Base-by-base conservation (phyloP, 1,140 invertebrate genomes). In the Chionoecetes opilio region DNA sequence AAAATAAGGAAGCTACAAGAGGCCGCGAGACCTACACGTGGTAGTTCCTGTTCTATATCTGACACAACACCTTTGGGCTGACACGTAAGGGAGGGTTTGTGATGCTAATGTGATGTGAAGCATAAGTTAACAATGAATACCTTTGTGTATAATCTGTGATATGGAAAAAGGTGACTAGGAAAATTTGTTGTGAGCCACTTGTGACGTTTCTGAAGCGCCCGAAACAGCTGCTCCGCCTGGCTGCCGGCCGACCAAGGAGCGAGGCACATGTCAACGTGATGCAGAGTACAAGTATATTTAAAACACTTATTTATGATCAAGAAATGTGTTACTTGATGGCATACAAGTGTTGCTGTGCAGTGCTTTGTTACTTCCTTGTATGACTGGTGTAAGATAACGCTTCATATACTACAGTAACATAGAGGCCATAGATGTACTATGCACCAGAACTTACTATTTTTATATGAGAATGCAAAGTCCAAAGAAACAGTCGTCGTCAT, bases 281-380 rank as follows among this genome's bases (percentile, higher is more conserved):
- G 63, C n/a, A 75, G 63, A 75, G 63, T 75, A 75, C 63, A 75
- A 75, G 21, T 75, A 75, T 75, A 75, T 75, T 75, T 75, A 75
- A 75, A 75, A 26, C 63, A n/a, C n/a, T n/a, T 75, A 75, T 75
- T 75, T 75, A 75, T 75, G n/a, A 75, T 75, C 26, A 75, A 75
- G n/a, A 8, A 75, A 75, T 75, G n/a, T 75, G n/a, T 26, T 75
- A 75, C 26, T 26, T 21, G n/a, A 21, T 75, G 63, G 63, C 21
- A 75, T 75, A n/a, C n/a, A 75, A 75, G n/a, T 75, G n/a, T 75
- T 75, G n/a, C 26, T 75, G 63, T 75, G 63, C 63, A n/a, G 63
- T n/a, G n/a, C 63, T n/a, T 26, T n/a, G n/a, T 75, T 75, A 75
- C 63, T 75, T 75, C 63, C 63, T 75, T 3, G 26, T 75, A 26